Evolutionary conservation across 2,113 vertebrate genomes (phyloP).

Genomic region (Myiozetetes cayanensis): DNA sequence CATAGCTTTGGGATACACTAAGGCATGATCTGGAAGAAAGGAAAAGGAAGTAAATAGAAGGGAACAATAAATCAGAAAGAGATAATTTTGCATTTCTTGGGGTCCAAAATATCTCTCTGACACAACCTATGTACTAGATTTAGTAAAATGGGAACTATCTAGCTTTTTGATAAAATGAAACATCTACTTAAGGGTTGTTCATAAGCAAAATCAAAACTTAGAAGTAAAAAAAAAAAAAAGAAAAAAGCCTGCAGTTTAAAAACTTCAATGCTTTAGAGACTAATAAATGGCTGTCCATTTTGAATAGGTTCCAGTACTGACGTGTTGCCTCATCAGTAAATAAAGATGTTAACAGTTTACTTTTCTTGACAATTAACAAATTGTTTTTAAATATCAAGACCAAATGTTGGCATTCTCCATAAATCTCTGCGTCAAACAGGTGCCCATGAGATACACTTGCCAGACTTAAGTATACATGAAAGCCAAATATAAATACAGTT

Average conservation of each 20-base stretch:
- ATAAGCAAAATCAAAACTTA: not conserved
- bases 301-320: conserved; percentile 61
- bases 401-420: conserved; percentile 67
- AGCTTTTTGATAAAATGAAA: not conserved
- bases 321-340: conserved; percentile 58
- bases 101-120: not conserved
- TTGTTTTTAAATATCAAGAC: conserved; percentile 70
- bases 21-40: not conserved
- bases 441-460: conserved; percentile 64
- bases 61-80: not conserved
- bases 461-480: conserved; percentile 62
- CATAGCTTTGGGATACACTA: not conserved
- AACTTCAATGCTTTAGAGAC: not conserved
- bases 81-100: not conserved
- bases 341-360: conserved; percentile 73
- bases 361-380: conserved; percentile 73
- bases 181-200: not conserved
- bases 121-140: not conserved
- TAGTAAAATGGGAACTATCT: not conserved
- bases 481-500: conserved; percentile 64
- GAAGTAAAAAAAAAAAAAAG: not conserved
- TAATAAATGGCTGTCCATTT: conserved; percentile 63
- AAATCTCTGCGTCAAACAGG: conserved; percentile 66
- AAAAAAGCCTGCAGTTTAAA: not conserved
- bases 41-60: not conserved